These are phyloP conservation scores for Danaus melanippus DNA, from an alignment of 1,140 invertebrate species.

Conservation along the genomic window DNA sequence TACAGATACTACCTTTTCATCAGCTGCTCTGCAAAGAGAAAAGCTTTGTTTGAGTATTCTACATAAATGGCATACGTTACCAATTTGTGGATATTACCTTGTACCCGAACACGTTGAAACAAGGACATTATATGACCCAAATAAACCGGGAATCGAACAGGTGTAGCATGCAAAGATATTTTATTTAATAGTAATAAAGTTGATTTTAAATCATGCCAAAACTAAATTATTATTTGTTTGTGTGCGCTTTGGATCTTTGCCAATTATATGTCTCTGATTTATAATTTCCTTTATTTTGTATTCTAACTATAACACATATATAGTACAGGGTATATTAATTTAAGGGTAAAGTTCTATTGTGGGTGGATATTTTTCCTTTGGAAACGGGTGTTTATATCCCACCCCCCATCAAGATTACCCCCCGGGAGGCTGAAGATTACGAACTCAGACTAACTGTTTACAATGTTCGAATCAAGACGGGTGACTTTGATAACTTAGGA, in stretches of 20 bases:
- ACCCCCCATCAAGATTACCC: conserved; percentile 83
- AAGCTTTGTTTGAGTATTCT: conserved; percentile 54
- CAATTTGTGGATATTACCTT: conserved; percentile 79
- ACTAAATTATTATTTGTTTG: too few relatives aligned
- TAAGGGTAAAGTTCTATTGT: conserved; percentile 91
- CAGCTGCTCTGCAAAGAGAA: conserved; percentile 34
- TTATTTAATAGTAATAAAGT: conserved; percentile 1
- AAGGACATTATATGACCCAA: conserved; percentile 81
- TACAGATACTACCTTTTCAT: conserved; percentile 24
- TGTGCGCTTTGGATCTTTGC: too few relatives aligned
- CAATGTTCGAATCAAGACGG: conserved; percentile 85
- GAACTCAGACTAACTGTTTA: conserved; percentile 89
- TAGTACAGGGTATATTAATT: conserved; percentile 6
- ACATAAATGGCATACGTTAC: conserved; percentile 50
- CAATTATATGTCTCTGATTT: too few relatives aligned
- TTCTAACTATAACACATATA: too few relatives aligned
- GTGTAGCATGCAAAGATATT: conserved; percentile 53
- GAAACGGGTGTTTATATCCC: conserved; percentile 72
- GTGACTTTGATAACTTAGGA: conserved; percentile 77
- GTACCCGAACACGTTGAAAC: conserved; percentile 94
- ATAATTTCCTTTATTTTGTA: not conserved
- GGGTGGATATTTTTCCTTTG: conserved; percentile 89
- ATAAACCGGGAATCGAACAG: conserved; percentile 87
- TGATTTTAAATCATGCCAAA: not conserved
- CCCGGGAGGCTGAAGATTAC: conserved; percentile 81